These are phyloP conservation scores for Eilema griseolum DNA, from an alignment of 2,888 invertebrate species.

Conservation along the genomic window DNA sequence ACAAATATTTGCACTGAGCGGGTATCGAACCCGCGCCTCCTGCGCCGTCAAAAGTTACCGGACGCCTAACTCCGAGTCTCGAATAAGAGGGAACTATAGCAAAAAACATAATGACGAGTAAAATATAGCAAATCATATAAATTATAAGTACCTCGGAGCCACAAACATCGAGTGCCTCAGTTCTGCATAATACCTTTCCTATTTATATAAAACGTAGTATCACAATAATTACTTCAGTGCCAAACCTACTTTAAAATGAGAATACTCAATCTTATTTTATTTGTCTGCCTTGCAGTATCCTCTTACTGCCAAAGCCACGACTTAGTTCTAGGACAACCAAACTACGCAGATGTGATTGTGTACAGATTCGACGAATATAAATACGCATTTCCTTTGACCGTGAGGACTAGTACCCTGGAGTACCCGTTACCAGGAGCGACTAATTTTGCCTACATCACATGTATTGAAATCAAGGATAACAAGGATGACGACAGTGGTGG, in stretches of 20 bases:
- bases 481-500: slow-evolving; percentile 6
- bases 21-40: too few species aligned
- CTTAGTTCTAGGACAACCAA: slow-evolving; percentile 2
- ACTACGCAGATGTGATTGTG: slow-evolving; percentile 9
- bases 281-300: slow-evolving; percentile 48
- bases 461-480: slow-evolving; percentile 11
- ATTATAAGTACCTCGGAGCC: not conserved
- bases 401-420: slow-evolving; percentile 3
- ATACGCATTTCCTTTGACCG: not conserved
- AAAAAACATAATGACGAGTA: not conserved
- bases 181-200: slow-evolving; percentile 10
- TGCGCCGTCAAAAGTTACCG: too few species aligned
- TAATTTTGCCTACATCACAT: slow-evolving; percentile 13
- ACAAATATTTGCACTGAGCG: too few species aligned
- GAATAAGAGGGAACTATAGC: too few species aligned
- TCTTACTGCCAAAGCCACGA: slow-evolving; percentile 18
- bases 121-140: not conserved
- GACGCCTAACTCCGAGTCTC: too few species aligned
- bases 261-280: slow-evolving; percentile 8
- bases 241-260: slow-evolving; percentile 13
- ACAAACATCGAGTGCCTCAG: not conserved
- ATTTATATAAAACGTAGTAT: slow-evolving; percentile 10
- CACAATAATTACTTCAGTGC: slow-evolving; percentile 9
- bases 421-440: slow-evolving; percentile 6
- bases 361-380: slow-evolving; percentile 11